Conservation (phyloP, 2,888 invertebrate species). For the Eucera pruinosa region DNA sequence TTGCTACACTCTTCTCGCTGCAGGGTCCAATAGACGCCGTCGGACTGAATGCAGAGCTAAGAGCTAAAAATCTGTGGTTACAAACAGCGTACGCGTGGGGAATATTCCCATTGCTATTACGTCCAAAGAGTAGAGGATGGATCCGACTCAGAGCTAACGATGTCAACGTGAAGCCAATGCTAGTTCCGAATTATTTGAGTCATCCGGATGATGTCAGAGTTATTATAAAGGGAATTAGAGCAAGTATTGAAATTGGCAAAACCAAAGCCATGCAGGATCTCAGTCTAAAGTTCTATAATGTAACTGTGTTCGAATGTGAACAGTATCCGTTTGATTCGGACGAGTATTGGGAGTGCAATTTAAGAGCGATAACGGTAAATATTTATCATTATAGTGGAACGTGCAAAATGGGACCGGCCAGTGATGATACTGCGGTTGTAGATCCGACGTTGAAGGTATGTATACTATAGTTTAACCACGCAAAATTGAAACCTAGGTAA, state of each 20-base stretch:
- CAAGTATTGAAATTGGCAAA: constrained; percentile 86
- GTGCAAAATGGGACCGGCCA: constrained; percentile 88
- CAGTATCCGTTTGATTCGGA: constrained; percentile 87
- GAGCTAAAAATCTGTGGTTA: constrained; percentile 89
- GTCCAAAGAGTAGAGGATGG: constrained; percentile 89
- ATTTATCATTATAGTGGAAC: constrained; percentile 89
- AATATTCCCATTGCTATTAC: constrained; percentile 87
- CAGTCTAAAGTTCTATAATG: constrained; percentile 86
- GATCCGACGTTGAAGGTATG: constrained; percentile 85
- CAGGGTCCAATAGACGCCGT: constrained; percentile 93
- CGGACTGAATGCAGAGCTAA: constrained; percentile 92
- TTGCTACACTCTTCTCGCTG: constrained; percentile 92
- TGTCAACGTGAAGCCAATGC: constrained; percentile 88
- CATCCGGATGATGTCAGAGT: constrained; percentile 88
- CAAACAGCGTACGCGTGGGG: constrained; percentile 86
- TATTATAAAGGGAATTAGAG: constrained; percentile 87
- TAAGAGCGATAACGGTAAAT: constrained; percentile 88
- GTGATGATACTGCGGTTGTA: constrained; percentile 87
- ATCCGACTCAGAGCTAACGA: constrained; percentile 88
- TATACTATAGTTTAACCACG: neutral
- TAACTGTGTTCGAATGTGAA: constrained; percentile 86
- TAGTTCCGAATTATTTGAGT: constrained; percentile 89
- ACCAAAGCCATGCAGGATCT: constrained; percentile 87
- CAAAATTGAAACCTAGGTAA: too few relatives aligned
- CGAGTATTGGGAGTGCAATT: constrained; percentile 89